A percentile compares a stretch with the other conserved stretches of the same genome.
Conservation (phyloP, 2,888 invertebrate species). For the Macroteleia sp. region DNA sequence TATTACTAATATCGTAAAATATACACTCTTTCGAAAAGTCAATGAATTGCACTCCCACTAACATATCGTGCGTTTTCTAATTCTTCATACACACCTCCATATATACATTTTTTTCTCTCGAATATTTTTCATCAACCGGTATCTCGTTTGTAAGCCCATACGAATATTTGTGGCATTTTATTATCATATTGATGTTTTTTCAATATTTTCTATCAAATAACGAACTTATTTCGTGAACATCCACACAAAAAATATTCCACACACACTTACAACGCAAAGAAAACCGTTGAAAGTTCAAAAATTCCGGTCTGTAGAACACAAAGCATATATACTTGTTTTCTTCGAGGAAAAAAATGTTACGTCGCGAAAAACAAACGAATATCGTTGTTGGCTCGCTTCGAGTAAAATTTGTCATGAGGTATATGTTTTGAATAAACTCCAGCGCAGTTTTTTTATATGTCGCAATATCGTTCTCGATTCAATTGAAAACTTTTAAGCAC, state of each 20-base stretch:
- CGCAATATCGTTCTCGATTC: conserved; percentile 28
- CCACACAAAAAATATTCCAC: too few relatives aligned
- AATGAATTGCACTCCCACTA: conserved; percentile 45
- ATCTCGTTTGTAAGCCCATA: conserved; percentile 2
- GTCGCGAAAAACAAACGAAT: conserved; percentile 11
- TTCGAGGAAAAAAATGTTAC: background rate
- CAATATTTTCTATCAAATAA: too few relatives aligned
- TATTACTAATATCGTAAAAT: conserved; percentile 46
- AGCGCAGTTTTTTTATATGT: conserved; percentile 30
- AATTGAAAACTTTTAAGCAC: conserved; percentile 53
- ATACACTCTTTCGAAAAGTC: conserved; percentile 39
- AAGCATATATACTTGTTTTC: background rate
- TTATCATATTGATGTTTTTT: too few relatives aligned
- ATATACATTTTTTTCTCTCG: background rate
- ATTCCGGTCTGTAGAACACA: background rate
- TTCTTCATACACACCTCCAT: background rate
- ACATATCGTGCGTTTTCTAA: conserved; percentile 6
- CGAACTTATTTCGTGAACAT: too few relatives aligned
- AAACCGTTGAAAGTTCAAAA: too few relatives aligned
- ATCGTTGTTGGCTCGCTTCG: conserved; percentile 32
- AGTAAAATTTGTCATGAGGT: conserved; percentile 49
- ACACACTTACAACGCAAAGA: too few relatives aligned
- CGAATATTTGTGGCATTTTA: conserved; percentile 19
- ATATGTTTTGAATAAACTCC: conserved; percentile 39
- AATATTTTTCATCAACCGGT: background rate